phyloP scores from a whole-genome alignment of 1,140 invertebrate species.

The Trachymyrmex septentrionalis region DNA sequence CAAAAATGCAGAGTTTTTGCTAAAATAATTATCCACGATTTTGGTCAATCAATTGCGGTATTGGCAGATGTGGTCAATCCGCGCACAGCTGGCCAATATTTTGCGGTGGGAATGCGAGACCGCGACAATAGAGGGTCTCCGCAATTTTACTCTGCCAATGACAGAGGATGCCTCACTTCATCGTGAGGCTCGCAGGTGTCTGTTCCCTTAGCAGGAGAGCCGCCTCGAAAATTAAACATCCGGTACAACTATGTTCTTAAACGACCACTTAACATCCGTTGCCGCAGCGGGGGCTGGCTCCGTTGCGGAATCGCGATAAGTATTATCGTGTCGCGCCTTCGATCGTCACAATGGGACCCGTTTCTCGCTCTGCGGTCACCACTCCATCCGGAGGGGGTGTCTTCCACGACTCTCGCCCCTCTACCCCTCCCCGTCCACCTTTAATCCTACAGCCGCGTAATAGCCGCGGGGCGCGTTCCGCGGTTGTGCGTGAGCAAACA shows the following conservation, averaged over 20 bases:
- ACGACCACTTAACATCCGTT: slow-evolving; percentile 50
- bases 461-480: slow-evolving; percentile 37
- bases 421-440: background rate
- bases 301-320: slow-evolving; percentile 42
- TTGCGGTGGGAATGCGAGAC: slow-evolving; percentile 13
- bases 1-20: background rate
- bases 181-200: slow-evolving; percentile 30
- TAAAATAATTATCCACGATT: slow-evolving; percentile 13
- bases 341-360: slow-evolving; percentile 36
- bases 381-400: slow-evolving; percentile 54
- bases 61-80: slow-evolving; percentile 56
- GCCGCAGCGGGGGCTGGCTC: background rate
- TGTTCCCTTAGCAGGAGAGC: background rate
- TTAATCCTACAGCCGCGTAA: background rate
- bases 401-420: slow-evolving; percentile 2
- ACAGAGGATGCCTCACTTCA: background rate
- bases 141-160: slow-evolving; percentile 28
- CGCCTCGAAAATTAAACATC: slow-evolving; percentile 60
- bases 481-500: slow-evolving; percentile 61
- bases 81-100: slow-evolving; percentile 54
- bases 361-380: slow-evolving; percentile 26
- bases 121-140: background rate
- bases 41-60: slow-evolving; percentile 13
- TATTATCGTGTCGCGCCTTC: slow-evolving; percentile 65
- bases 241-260: slow-evolving; percentile 28